Base-by-base conservation (phyloP, 92 coral and sea anemone genomes). In the Scolanthus callimorphus region DNA sequence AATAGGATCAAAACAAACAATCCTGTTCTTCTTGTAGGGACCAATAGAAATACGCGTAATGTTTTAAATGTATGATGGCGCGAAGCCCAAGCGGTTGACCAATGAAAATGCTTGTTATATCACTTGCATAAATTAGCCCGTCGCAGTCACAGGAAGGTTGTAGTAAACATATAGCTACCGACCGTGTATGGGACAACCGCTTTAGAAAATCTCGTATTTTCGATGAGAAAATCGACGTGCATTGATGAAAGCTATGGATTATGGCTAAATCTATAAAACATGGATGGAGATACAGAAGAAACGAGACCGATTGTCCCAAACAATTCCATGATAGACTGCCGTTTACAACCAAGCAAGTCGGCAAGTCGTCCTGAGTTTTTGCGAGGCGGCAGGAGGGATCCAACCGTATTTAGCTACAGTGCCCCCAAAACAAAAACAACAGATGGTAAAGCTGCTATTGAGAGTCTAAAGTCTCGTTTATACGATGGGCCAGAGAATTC, bases 401-500 rank as follows among this genome's bases (percentile, higher is more conserved):
- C 11, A 6, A 45, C 39, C 30, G 52, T 46, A 4, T 67, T 20
- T 13, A 59, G 59, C 24, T 61, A 72, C 38, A 57, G 57, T 3
- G 65, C 68, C 27, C 82, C 95, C 4, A 49, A 48, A 48, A 61
- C 61, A 48, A 61, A 54, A 56, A 58, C 65, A 8, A 53, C 60
- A 4, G 68, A 89, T 49, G 94, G 91, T 2, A 73, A 71, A 51
- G 89, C 78, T 23, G 97, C 81, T 13, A 84, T 77, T 29, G 96
- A 94, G 47, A 26, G 76, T 12, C 69, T 94, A 25, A 94, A 81
- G 71, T 76, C 85, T 48, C 99, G 99, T 30, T 57, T 94, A 59
- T 94, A 94, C 46, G 99, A 94, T 72, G 73, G 63, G 51, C 94
- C 97, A 11, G 96, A 81, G 72, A 84, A 89, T 69, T 88, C 99